These are phyloP conservation scores for Notarius lentiginosus DNA, from an alignment of 2,113 vertebrate genomes.

Conservation along the genomic window DNA sequence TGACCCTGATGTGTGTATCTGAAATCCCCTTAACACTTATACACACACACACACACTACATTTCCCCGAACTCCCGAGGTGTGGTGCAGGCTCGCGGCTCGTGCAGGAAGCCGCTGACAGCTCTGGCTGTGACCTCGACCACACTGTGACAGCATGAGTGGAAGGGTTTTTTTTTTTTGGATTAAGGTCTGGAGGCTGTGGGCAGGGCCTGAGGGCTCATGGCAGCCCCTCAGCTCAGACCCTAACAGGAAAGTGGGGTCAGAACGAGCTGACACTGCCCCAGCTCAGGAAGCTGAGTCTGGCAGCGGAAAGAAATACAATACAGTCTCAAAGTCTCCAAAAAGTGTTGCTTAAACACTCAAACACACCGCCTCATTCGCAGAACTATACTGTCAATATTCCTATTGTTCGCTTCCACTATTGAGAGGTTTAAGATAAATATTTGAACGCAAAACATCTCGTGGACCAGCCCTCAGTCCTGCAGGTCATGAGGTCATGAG, in stretches of 20 bases:
- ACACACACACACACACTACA: conserved; percentile 6
- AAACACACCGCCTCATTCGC: conserved; percentile 64
- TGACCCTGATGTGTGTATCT: conserved; percentile 26
- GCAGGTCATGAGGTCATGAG: background rate
- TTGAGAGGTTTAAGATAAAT: conserved; percentile 57
- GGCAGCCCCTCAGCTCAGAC: conserved; percentile 76
- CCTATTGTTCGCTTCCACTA: conserved; percentile 58
- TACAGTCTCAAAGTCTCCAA: conserved; percentile 69
- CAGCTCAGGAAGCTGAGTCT: conserved; percentile 82
- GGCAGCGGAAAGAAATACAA: conserved; percentile 92
- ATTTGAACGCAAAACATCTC: conserved; percentile 53
- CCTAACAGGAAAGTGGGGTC: conserved; percentile 86
- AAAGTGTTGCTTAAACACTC: conserved; percentile 64
- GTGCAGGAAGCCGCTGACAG: conserved; percentile 60
- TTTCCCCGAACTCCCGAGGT: conserved; percentile 51
- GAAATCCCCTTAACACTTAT: conserved; percentile 13
- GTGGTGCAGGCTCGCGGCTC: conserved; percentile 53
- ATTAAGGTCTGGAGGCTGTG: conserved; percentile 46
- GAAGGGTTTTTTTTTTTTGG: background rate
- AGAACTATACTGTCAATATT: conserved; percentile 63
- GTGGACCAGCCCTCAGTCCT: conserved; percentile 17
- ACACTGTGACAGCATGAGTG: conserved; percentile 4
- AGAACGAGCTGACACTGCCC: conserved; percentile 77
- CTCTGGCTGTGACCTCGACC: conserved; percentile 60
- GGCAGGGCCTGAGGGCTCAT: conserved; percentile 72